Evolutionary conservation across 2,113 vertebrate genomes (phyloP), one percentile per base, ranked within the genome.

Genomic region (Zeus faber): DNA sequence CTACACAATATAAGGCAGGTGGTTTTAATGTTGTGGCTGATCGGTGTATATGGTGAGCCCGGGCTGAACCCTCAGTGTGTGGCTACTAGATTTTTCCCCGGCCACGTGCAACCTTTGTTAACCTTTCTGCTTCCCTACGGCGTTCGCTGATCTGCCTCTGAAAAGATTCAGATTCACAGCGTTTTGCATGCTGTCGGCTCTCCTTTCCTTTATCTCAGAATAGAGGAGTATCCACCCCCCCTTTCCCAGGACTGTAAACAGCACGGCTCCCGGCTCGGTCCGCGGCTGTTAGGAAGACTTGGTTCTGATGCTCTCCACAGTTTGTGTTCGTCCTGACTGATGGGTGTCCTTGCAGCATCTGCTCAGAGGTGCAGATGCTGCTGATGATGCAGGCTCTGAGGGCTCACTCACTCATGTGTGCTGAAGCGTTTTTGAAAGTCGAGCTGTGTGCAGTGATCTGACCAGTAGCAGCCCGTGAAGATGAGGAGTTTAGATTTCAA

Each of bases 221-320:
- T 40, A 35, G 60, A 60, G 52, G 55, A 66, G 58, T 58, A 40
- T 61, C 47, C 50, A 7, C 40, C 70, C 49, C 44, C 62, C 69
- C 62, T 51, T 37, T 37, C n/a, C 22, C 63, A 48, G 67, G 52
- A 79, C 74, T 70, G 76, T 69, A 77, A 67, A 51, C 56, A 64
- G 79, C 73, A 78, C 26, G 62, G 57, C 57, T 67, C 58, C 65
- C 54, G 52, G 76, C 70, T 67, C 39, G 47, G 67, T 70, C 74
- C 70, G 57, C 68, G 71, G 82, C 80, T 74, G 70, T 80, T 77
- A 73, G 65, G 63, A 78, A 84, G n/a, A 86, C 85, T 78, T 72
- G 70, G 84, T 80, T 85, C 80, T 79, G 74, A 81, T 84, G 73
- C 75, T 58, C 62, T 55, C 59, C 87, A 77, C 75, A 83, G 83